Conservation (phyloP, 2,113 vertebrate species). For the Podarcis raffonei region DNA sequence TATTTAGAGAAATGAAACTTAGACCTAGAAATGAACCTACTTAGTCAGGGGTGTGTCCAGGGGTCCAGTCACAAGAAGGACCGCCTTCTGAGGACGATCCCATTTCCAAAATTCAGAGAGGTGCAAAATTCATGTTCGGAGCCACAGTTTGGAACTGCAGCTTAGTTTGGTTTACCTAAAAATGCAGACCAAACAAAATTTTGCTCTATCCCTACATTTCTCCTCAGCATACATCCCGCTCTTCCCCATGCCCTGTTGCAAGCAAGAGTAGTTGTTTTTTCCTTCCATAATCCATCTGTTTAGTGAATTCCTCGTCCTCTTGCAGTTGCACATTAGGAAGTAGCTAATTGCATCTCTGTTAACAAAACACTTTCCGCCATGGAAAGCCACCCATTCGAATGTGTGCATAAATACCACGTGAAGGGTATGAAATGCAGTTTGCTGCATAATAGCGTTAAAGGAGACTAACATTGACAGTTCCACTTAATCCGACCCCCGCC, state of each 20-base stretch:
- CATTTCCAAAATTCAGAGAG: no score
- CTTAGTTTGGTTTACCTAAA: no score
- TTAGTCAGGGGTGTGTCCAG: no score
- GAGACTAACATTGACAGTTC: slow-evolving; percentile 56
- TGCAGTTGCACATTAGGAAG: background rate
- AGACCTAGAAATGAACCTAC: no score
- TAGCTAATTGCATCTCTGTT: slow-evolving; percentile 19
- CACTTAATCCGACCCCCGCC: slow-evolving; percentile 62
- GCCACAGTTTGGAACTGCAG: no score
- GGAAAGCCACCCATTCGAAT: slow-evolving; percentile 36
- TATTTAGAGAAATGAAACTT: no score
- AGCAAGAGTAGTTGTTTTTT: background rate
- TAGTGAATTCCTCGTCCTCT: background rate
- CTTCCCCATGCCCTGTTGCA: background rate
- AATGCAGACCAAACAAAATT: no score
- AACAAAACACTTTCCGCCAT: slow-evolving; percentile 25
- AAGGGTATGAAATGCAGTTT: background rate
- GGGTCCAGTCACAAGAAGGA: no score
- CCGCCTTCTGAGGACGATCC: no score
- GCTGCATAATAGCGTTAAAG: slow-evolving; percentile 53
- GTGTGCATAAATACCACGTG: slow-evolving; percentile 17
- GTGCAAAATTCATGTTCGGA: no score
- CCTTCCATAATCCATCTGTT: background rate
- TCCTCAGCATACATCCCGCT: background rate
- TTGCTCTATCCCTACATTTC: no score